Evolutionary conservation across 2,113 vertebrate species (phyloP).

Genomic region (Opisthocomus hoazin): DNA sequence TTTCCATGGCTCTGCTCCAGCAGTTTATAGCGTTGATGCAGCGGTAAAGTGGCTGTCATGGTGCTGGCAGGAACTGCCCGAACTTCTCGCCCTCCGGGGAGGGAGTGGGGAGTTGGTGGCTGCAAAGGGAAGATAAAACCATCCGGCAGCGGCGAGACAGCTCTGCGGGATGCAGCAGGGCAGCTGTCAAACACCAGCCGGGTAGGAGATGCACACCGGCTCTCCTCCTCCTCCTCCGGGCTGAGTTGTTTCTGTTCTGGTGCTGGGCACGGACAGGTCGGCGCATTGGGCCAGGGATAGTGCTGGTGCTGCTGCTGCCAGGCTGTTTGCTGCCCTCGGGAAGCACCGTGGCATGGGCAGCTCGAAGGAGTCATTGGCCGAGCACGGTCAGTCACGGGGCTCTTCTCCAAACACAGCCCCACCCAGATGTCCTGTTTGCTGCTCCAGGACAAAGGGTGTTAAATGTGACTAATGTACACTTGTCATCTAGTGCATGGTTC

Average conservation of each 20-base stretch:
- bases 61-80: neutral
- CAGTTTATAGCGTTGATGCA: neutral
- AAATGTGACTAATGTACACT: neutral
- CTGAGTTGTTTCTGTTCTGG: neutral
- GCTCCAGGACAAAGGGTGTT: neutral
- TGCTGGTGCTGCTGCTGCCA: neutral
- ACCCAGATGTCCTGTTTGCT: neutral
- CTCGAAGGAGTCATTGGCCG: neutral
- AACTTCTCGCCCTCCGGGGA: neutral
- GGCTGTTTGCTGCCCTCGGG: neutral
- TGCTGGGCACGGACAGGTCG: neutral
- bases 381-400: neutral
- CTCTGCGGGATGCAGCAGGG: neutral
- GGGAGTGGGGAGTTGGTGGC: neutral
- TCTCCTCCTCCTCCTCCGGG: neutral
- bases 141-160: neutral
- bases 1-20: conserved; percentile 28
- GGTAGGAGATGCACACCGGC: neutral
- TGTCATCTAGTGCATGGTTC: neutral
- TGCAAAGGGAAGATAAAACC: neutral
- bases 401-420: neutral
- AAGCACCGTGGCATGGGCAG: neutral
- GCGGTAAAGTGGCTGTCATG: neutral
- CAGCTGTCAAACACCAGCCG: neutral
- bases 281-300: neutral